These are phyloP conservation scores for Bradypus variegatus DNA, from an alignment of 2,797 vertebrate species.

Conservation along the genomic window DNA sequence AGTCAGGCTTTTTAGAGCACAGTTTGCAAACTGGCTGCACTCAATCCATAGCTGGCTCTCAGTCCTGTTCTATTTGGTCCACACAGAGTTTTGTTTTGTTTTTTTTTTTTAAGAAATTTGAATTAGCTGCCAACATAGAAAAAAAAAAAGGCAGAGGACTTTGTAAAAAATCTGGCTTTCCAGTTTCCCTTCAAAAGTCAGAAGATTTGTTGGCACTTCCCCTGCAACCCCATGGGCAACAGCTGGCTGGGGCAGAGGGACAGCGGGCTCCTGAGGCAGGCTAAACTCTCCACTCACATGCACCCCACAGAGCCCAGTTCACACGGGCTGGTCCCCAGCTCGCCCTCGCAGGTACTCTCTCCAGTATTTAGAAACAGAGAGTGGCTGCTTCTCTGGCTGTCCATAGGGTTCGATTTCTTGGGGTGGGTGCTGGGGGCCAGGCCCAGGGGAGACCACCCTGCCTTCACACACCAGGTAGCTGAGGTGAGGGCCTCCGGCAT, in stretches of 20 bases:
- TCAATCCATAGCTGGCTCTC: constrained; percentile 32
- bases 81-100: background rate
- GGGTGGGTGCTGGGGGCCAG: accelerated
- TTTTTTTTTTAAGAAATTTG: constrained; percentile 10
- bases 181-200: constrained; percentile 33
- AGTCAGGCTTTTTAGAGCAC: background rate
- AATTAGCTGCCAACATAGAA: constrained; percentile 52
- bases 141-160: constrained; percentile 39
- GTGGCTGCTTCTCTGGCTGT: background rate
- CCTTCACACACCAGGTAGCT: background rate
- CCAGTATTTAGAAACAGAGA: constrained; percentile 21
- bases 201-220: constrained; percentile 9
- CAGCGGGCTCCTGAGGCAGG: background rate
- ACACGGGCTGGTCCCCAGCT: background rate
- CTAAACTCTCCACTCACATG: background rate
- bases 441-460: background rate
- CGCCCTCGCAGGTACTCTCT: background rate
- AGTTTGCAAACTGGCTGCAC: constrained; percentile 43
- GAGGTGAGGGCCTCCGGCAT: background rate
- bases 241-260: background rate
- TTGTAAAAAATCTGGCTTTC: constrained; percentile 33
- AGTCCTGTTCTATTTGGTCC: constrained; percentile 49
- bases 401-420: background rate
- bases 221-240: background rate
- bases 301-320: accelerated